Evolutionary conservation across 1,140 invertebrate species (phyloP).

Genomic region (Drosophila mojavensis): DNA sequence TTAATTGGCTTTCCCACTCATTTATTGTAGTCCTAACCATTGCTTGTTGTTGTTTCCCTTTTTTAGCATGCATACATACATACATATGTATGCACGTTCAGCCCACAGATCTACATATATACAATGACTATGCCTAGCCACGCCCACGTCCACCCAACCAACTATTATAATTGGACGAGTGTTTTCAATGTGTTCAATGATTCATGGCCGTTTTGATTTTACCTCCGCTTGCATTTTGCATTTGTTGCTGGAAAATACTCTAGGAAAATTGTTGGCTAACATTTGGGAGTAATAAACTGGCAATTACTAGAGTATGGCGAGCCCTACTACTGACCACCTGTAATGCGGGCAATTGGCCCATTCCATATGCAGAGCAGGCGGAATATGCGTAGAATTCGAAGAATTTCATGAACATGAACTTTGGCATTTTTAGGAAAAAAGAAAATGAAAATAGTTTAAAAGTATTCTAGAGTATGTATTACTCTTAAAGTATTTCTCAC

Average conservation of each 20-base stretch:
- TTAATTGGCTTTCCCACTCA: conserved; percentile 77
- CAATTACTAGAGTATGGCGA: conserved; percentile 46
- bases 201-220: conserved; percentile 73
- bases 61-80: conserved; percentile 28
- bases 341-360: conserved; percentile 32
- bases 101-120: too few species aligned
- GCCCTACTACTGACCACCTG: conserved; percentile 2
- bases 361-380: conserved; percentile 23
- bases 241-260: conserved; percentile 3
- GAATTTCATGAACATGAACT: conserved; percentile 1
- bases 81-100: not conserved
- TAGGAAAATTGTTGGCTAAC: conserved; percentile 19
- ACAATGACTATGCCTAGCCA: conserved; percentile 7
- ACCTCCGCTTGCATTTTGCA: conserved; percentile 39
- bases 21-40: conserved; percentile 61
- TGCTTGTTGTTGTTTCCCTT: conserved; percentile 34
- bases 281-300: conserved; percentile 29
- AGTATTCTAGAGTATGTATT: not conserved
- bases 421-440: not conserved
- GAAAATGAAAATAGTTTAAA: not conserved
- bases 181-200: conserved; percentile 66
- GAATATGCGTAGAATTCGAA: conserved; percentile 27
- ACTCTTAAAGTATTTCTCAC: not conserved
- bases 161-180: conserved; percentile 64
- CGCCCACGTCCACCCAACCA: conserved; percentile 18